Evolutionary conservation across 37 sponge, comb jelly and placozoan species (phyloP).

Genomic region (Tethya wilhelma): DNA sequence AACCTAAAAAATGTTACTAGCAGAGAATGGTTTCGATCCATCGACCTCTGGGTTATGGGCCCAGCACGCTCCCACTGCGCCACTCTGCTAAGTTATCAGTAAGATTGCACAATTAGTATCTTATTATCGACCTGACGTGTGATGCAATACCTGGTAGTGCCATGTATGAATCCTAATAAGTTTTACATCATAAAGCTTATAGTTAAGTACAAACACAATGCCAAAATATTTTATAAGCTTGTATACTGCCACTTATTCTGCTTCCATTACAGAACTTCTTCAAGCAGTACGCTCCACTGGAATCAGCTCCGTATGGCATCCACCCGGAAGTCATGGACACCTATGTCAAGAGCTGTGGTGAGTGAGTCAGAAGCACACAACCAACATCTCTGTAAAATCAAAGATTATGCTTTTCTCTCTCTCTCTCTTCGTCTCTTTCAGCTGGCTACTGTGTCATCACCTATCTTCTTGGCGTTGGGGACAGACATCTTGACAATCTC

Average conservation of each 20-base stretch:
- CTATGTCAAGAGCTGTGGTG: slow-evolving; percentile 96
- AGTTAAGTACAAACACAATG: no score
- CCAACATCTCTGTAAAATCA: background rate
- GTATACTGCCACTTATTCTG: background rate
- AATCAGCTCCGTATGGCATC: slow-evolving; percentile 72
- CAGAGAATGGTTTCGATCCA: slow-evolving; percentile 25
- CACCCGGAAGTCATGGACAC: slow-evolving; percentile 96
- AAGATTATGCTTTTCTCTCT: background rate
- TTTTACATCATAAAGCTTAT: no score
- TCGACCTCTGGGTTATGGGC: no score
- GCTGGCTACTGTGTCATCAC: slow-evolving; percentile 99
- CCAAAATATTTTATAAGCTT: no score
- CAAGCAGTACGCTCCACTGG: slow-evolving; percentile 46
- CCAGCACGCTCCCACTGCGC: no score
- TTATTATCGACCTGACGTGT: no score
- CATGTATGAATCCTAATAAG: no score
- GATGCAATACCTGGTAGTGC: no score
- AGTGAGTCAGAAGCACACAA: background rate
- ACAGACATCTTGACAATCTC: slow-evolving; percentile 97
- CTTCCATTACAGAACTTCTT: slow-evolving; percentile 60
- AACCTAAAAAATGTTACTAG: background rate
- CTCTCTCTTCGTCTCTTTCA: slow-evolving; percentile 7
- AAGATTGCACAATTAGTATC: no score
- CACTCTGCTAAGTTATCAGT: no score
- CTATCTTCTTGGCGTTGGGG: slow-evolving; percentile 95